Evolutionary conservation across 2,888 invertebrate genomes (phyloP).

Genomic region (Ligdia adustata): DNA sequence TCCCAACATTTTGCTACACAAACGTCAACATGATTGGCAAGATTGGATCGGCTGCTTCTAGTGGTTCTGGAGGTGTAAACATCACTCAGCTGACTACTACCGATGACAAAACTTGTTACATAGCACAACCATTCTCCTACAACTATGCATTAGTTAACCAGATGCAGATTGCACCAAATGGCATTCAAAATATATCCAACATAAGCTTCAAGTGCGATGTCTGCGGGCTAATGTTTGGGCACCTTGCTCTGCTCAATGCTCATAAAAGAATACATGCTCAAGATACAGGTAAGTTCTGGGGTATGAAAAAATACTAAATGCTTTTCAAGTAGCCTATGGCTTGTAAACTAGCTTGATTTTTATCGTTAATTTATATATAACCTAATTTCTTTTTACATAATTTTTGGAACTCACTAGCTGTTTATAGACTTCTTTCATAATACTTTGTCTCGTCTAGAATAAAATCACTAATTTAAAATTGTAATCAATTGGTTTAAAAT

Average conservation of each 20-base stretch:
- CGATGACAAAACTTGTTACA: conserved; percentile 89
- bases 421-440: too few species aligned
- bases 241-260: conserved; percentile 91
- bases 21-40: conserved; percentile 88
- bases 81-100: conserved; percentile 86
- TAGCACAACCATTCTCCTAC: conserved; percentile 89
- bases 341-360: too few species aligned
- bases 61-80: conserved; percentile 84
- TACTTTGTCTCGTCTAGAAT: too few species aligned
- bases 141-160: conserved; percentile 94
- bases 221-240: conserved; percentile 93
- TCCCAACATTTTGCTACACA: conserved; percentile 89
- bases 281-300: conserved; percentile 76
- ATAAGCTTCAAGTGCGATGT: conserved; percentile 95
- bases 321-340: too few species aligned
- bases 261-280: conserved; percentile 92
- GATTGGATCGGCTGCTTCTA: conserved; percentile 75
- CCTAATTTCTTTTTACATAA: too few species aligned
- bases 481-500: too few species aligned
- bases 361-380: too few species aligned
- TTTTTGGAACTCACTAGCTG: too few species aligned
- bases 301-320: too few species aligned
- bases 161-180: conserved; percentile 90
- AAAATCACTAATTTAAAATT: too few species aligned
- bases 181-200: conserved; percentile 89